Evolutionary conservation across 2,113 vertebrate species (phyloP).

Genomic region (Bubo blakistoni): DNA sequence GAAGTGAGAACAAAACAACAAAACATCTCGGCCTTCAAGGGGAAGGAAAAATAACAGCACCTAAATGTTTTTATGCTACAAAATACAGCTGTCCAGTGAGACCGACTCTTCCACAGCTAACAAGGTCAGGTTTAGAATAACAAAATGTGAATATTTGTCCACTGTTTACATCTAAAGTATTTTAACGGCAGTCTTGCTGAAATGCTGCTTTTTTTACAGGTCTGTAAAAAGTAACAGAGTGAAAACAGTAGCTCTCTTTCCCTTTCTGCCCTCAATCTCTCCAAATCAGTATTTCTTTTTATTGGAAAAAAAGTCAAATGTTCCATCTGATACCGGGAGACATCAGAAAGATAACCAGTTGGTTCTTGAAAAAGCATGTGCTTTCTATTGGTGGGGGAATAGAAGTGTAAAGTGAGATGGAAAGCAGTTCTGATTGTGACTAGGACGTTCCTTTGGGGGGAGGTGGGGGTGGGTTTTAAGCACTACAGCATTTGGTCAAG

Average conservation of each 20-base stretch:
- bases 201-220: neutral
- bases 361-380: neutral
- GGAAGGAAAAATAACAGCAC: neutral
- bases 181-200: neutral
- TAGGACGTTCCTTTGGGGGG: neutral
- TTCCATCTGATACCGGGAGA: neutral
- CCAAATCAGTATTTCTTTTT: neutral
- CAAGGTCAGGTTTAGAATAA: neutral
- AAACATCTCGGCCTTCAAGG: neutral
- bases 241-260: neutral
- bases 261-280: neutral
- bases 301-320: neutral
- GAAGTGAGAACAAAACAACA: constrained; percentile 60
- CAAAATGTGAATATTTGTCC: neutral
- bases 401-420: neutral
- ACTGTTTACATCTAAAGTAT: neutral
- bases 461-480: too few relatives aligned
- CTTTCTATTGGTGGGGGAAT: neutral
- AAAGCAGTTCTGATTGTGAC: neutral
- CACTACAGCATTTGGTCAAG: neutral
- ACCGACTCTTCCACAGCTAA: neutral
- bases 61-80: neutral
- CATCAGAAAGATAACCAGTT: neutral
- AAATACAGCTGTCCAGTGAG: neutral
- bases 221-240: neutral